phyloP scores from a whole-genome alignment of 2,888 invertebrate genomes.

The Dysmachus trigonus region DNA sequence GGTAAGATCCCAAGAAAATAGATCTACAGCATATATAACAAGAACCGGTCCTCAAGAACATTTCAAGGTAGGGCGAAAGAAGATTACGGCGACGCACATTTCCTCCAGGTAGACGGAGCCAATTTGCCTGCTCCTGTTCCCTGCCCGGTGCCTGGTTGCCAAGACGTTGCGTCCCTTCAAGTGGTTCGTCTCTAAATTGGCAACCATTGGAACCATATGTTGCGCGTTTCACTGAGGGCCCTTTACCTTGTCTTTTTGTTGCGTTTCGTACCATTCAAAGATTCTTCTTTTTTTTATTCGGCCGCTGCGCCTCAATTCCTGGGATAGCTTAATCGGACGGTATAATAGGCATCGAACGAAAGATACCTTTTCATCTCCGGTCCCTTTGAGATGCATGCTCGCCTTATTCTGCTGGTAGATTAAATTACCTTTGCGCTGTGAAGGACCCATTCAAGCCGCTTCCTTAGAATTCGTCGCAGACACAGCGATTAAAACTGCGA shows the following conservation, averaged over 20 bases:
- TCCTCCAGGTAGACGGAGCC: not conserved
- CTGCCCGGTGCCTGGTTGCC: not conserved
- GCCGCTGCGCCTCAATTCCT: not conserved
- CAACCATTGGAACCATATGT: slow-evolving; percentile 42
- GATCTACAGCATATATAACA: not conserved
- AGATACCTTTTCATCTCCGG: not conserved
- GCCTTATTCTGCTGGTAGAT: slow-evolving; percentile 7
- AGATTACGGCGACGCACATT: slow-evolving; percentile 5
- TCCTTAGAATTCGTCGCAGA: not conserved
- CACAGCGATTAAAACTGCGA: not conserved
- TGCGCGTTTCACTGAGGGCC: slow-evolving; percentile 29
- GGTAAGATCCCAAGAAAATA: not conserved
- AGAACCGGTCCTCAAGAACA: not conserved
- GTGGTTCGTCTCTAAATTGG: slow-evolving; percentile 33
- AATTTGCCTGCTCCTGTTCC: not conserved
- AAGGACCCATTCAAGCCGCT: not conserved
- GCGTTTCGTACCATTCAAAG: not conserved
- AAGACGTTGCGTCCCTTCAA: slow-evolving; percentile 1
- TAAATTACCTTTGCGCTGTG: slow-evolving; percentile 22
- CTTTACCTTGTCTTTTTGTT: slow-evolving; percentile 7
- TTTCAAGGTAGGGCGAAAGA: not conserved
- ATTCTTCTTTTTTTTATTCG: not conserved
- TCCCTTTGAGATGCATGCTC: not conserved
- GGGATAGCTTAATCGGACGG: slow-evolving; percentile 9
- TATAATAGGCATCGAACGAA: slow-evolving; percentile 3